phyloP scores from a whole-genome alignment of 2,888 invertebrate species.

The Lumbricus terrestris region DNA sequence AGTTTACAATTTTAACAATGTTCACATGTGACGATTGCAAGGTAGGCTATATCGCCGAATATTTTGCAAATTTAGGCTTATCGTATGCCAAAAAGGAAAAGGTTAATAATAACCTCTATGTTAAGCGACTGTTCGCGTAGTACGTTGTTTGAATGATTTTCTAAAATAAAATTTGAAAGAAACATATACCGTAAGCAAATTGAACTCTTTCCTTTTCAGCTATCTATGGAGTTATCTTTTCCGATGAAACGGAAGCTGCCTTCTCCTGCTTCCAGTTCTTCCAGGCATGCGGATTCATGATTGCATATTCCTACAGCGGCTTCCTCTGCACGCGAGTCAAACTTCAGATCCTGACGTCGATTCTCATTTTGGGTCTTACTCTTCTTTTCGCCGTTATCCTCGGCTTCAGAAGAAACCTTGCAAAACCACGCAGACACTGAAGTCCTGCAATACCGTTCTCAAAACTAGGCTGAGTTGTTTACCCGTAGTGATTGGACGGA shows the following conservation, averaged over 20 bases:
- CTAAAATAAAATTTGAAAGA: too few relatives aligned
- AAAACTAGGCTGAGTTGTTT: too few relatives aligned
- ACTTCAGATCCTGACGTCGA: conserved; percentile 53
- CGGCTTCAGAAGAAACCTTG: neutral
- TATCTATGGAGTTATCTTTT: conserved; percentile 81
- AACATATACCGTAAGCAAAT: neutral
- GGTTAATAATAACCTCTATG: too few relatives aligned
- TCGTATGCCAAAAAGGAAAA: too few relatives aligned
- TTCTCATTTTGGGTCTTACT: neutral
- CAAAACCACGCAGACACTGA: neutral
- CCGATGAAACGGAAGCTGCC: conserved; percentile 79
- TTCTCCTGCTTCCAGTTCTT: conserved; percentile 88
- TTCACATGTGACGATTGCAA: too few relatives aligned
- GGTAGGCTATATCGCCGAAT: too few relatives aligned
- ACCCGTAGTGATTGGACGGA: too few relatives aligned
- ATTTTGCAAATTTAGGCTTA: too few relatives aligned
- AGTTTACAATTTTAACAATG: too few relatives aligned
- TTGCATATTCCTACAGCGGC: conserved; percentile 78
- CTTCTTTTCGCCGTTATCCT: neutral
- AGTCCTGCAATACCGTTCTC: too few relatives aligned
- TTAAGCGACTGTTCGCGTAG: too few relatives aligned
- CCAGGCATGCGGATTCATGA: conserved; percentile 85
- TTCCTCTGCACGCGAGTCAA: conserved; percentile 75
- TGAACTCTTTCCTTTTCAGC: conserved; percentile 4
- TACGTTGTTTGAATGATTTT: too few relatives aligned